These are phyloP conservation scores for Synanthedon formicaeformis DNA, from an alignment of 2,888 invertebrate species.

Conservation along the genomic window DNA sequence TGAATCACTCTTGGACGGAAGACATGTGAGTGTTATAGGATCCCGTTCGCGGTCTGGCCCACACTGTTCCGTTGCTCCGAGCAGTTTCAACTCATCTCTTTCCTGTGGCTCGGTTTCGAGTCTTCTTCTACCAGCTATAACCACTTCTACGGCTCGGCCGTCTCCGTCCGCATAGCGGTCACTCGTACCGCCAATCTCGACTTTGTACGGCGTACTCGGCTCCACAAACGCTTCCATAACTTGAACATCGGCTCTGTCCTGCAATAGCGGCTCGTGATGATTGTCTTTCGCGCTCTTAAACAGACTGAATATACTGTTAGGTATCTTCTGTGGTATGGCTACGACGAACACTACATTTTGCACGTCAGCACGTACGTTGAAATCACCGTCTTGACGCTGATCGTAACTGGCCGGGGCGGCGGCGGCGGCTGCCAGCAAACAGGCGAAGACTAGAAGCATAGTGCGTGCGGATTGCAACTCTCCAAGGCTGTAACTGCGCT, in stretches of 20 bases:
- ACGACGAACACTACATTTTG: constrained; percentile 80
- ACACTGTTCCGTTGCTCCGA: constrained; percentile 80
- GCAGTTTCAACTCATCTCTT: constrained; percentile 60
- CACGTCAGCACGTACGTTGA: constrained; percentile 79
- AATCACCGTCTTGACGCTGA: constrained; percentile 82
- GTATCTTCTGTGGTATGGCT: constrained; percentile 60
- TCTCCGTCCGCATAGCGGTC: constrained; percentile 30
- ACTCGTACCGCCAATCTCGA: constrained; percentile 65
- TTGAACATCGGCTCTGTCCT: constrained; percentile 57
- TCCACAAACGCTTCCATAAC: constrained; percentile 71
- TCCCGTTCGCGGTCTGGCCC: constrained; percentile 79
- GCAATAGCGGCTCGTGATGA: constrained; percentile 16
- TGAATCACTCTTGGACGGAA: constrained; percentile 6
- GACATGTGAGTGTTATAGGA: constrained; percentile 73
- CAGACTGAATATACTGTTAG: constrained; percentile 19
- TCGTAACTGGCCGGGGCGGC: constrained; percentile 64
- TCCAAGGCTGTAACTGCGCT: constrained; percentile 42
- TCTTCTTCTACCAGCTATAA: constrained; percentile 43
- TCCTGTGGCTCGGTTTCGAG: constrained; percentile 28
- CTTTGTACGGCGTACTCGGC: constrained; percentile 76
- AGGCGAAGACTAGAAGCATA: constrained; percentile 37
- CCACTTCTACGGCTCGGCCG: constrained; percentile 42
- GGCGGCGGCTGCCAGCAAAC: constrained; percentile 34
- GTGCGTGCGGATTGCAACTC: constrained; percentile 37
- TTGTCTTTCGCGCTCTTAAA: constrained; percentile 19